phyloP scores from a whole-genome alignment of 2,888 invertebrate genomes.

The Gastrophysa polygoni region DNA sequence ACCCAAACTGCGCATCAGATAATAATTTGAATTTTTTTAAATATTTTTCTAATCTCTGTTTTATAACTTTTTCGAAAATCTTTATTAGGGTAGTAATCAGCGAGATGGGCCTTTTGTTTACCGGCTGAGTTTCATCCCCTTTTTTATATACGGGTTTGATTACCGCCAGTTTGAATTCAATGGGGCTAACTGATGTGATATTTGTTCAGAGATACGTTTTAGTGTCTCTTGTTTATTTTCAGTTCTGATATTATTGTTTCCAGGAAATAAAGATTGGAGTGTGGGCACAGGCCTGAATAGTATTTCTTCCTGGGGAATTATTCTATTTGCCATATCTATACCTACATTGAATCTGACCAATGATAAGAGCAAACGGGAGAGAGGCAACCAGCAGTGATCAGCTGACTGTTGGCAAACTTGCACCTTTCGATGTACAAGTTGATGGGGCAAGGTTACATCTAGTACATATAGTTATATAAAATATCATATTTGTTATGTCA shows the following conservation, averaged over 20 bases:
- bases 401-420: no score
- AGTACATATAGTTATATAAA: no score
- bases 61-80: not conserved
- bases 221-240: no score
- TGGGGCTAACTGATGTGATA: not conserved
- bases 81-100: not conserved
- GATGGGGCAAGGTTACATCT: no score
- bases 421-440: no score
- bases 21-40: not conserved
- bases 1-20: slow-evolving; percentile 4
- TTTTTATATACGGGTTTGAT: not conserved
- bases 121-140: not conserved
- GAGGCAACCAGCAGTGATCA: no score
- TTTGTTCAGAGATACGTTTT: not conserved
- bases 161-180: not conserved
- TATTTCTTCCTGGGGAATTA: not conserved
- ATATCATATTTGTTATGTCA: no score
- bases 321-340: no score
- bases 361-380: no score
- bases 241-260: not conserved
- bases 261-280: not conserved
- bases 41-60: not conserved
- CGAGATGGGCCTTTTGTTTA: not conserved
- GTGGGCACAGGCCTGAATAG: not conserved
- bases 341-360: no score